Evolutionary conservation across 2,888 invertebrate species (phyloP), one percentile per base, ranked within the genome.

Genomic region (Orthonevra nobilis): DNA sequence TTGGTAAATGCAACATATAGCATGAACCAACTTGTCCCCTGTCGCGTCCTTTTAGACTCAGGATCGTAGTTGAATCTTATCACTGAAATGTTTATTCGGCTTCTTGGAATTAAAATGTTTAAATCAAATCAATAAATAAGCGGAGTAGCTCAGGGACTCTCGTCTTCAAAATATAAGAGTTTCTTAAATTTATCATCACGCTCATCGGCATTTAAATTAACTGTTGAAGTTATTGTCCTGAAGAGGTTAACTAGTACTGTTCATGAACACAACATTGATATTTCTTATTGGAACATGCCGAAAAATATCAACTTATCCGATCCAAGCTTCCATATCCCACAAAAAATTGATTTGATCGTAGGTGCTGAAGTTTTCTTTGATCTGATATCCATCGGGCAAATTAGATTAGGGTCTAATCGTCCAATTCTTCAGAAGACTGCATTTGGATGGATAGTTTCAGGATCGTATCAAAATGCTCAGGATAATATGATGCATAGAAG

Each of bases 31-130:
- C n/a, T n/a, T n/a, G n/a, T n/a, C n/a, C n/a, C n/a, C n/a, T n/a
- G n/a, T n/a, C n/a, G n/a, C n/a, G n/a, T n/a, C n/a, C n/a, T n/a
- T n/a, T 14, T 81, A 30, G 68, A 69, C 10, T 81, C 81, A 4
- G 63, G 72, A 2, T 75, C 75, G 2, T 61, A 75, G 30, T 50
- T 75, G 6, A 75, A 81, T 50, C 28, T 72, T n/a, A 66, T 72
- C 6, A 60, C 34, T 6, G 81, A 68, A 26, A 17, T 32, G 10
- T 63, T 73, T 9, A 40, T 63, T 3, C n/a, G 23, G 7, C 7
- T 32, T 3, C 36, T 81, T 9, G 20, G 34, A 10, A 52, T 75
- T 6, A 60, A 38, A 28, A 36, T 7, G 10, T 68, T 52, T 52
- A 52, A 30, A n/a, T 54, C 23, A 19, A 28, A 58, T 1, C 44